A percentile compares a stretch with the other conserved stretches of the same genome.
Evolutionary conservation across 1,140 invertebrate species (phyloP).

Genomic region (Euglossa dilemma): DNA sequence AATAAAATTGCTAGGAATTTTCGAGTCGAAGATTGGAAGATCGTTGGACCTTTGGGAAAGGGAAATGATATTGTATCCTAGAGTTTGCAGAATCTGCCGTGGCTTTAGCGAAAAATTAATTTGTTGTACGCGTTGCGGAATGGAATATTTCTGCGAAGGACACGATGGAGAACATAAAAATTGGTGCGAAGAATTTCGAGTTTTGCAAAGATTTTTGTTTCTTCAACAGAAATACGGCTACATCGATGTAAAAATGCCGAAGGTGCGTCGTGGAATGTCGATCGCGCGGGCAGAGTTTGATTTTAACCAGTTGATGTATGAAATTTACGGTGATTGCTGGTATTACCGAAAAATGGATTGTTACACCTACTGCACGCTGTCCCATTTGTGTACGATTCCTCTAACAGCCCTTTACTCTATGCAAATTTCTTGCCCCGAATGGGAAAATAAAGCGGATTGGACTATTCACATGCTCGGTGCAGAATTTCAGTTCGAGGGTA

Average conservation of each 20-base stretch:
- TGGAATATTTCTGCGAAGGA: conserved; percentile 78
- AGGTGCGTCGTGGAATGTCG: conserved; percentile 63
- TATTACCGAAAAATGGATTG: conserved; percentile 82
- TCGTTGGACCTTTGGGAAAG: conserved; percentile 85
- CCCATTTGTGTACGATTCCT: conserved; percentile 86
- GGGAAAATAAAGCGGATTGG: conserved; percentile 70
- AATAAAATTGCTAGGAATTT: conserved; percentile 84
- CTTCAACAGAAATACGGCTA: conserved; percentile 80
- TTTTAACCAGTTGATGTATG: conserved; percentile 81
- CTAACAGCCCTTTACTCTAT: conserved; percentile 85
- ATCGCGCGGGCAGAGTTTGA: conserved; percentile 76
- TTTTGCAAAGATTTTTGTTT: conserved; percentile 73
- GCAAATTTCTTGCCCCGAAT: conserved; percentile 78
- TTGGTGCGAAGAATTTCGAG: conserved; percentile 77
- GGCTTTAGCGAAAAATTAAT: conserved; percentile 82
- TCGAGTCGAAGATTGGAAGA: conserved; percentile 84
- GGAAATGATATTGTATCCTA: conserved; percentile 87
- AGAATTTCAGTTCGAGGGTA: conserved; percentile 88
- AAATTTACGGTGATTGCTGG: conserved; percentile 81
- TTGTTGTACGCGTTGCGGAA: conserved; percentile 84
- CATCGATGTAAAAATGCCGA: conserved; percentile 84
- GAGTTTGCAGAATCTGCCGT: conserved; percentile 83
- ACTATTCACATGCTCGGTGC: conserved; percentile 85
- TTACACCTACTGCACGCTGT: conserved; percentile 85
- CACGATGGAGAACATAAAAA: conserved; percentile 69